Conservation (phyloP, 2,888 invertebrate genomes). For the Tricholauxania praeusta region DNA sequence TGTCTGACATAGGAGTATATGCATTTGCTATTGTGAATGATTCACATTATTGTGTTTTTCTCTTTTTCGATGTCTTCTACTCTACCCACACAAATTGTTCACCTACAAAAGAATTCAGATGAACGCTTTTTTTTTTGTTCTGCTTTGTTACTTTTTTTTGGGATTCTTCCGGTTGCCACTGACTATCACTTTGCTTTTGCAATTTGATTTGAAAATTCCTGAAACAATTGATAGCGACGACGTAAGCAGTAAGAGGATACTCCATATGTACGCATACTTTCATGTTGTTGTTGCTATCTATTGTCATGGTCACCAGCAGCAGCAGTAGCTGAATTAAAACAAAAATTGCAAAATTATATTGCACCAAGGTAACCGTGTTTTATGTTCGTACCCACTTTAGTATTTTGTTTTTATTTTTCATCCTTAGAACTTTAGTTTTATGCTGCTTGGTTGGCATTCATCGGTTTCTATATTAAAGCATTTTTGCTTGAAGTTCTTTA, state of each 20-base stretch:
- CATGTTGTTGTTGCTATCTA: background rate
- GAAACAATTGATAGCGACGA: slow-evolving; percentile 42
- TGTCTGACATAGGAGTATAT: too few species aligned
- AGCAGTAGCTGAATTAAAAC: background rate
- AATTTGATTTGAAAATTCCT: slow-evolving; percentile 44
- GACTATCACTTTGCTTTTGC: slow-evolving; percentile 39
- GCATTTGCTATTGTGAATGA: slow-evolving; percentile 20
- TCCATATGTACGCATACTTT: background rate
- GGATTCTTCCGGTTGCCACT: slow-evolving; percentile 44
- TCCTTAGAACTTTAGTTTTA: too few species aligned
- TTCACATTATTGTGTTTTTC: background rate
- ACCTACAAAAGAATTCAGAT: background rate
- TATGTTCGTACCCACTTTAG: too few species aligned
- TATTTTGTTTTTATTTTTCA: background rate
- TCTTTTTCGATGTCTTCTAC: background rate
- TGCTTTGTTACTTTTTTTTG: slow-evolving; percentile 8
- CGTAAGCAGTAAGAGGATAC: slow-evolving; percentile 7
- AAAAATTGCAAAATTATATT: slow-evolving; percentile 30
- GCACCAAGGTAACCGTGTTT: slow-evolving; percentile 26
- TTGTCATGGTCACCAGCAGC: slow-evolving; percentile 25
- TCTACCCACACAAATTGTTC: background rate
- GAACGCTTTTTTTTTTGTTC: background rate
- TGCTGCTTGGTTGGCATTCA: too few species aligned
- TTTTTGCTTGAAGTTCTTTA: too few species aligned
- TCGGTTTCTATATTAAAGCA: too few species aligned